Conservation (phyloP, 2,888 invertebrate species). For the Ctena decussata region DNA sequence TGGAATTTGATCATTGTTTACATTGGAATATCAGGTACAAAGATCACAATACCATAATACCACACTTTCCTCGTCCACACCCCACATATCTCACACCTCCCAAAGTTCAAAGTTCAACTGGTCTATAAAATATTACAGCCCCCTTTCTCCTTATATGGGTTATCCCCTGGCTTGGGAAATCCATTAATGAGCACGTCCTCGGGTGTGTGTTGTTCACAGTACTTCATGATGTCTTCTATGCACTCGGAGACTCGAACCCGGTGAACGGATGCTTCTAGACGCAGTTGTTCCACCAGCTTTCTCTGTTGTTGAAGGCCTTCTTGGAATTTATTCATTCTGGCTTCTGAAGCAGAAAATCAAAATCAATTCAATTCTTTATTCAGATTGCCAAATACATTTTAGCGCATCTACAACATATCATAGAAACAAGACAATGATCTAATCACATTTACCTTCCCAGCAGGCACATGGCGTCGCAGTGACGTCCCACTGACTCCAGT, state of each 20-base stretch:
- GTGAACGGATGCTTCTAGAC: slow-evolving; percentile 95
- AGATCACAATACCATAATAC: neutral
- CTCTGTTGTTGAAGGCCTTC: slow-evolving; percentile 94
- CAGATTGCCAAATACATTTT: too few species aligned
- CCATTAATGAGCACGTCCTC: slow-evolving; percentile 97
- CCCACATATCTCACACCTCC: neutral
- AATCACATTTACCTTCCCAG: too few species aligned
- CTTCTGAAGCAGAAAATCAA: slow-evolving; percentile 46
- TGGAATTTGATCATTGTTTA: neutral
- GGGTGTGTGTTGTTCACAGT: slow-evolving; percentile 91
- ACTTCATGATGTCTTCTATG: slow-evolving; percentile 94
- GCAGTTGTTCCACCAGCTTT: slow-evolving; percentile 96
- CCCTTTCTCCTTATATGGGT: slow-evolving; percentile 90
- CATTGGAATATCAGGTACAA: neutral
- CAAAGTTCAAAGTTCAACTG: slow-evolving; percentile 2
- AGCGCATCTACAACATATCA: too few species aligned
- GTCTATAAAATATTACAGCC: slow-evolving; percentile 81
- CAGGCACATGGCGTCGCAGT: too few species aligned
- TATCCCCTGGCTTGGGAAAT: slow-evolving; percentile 97
- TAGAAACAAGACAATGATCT: too few species aligned
- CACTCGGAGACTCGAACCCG: slow-evolving; percentile 95
- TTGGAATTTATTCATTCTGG: slow-evolving; percentile 85
- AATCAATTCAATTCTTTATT: too few species aligned
- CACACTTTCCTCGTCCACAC: neutral
- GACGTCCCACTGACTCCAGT: too few species aligned